These are phyloP conservation scores for Gonocerus acuteangulatus DNA, from an alignment of 2,888 invertebrate species.

Conservation along the genomic window DNA sequence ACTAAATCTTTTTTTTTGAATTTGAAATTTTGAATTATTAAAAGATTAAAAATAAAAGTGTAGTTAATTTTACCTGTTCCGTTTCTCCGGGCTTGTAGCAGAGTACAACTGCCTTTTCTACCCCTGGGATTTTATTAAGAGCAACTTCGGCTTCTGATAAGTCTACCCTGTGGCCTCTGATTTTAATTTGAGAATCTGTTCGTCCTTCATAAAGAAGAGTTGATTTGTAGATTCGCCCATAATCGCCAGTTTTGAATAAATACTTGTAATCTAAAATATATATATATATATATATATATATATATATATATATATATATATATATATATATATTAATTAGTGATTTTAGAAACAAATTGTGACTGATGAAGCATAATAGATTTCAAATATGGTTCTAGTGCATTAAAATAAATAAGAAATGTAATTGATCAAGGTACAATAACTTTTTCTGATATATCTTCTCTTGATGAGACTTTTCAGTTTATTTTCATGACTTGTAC, in stretches of 20 bases:
- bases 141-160: constrained; percentile 74
- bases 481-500: too few relatives aligned
- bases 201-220: constrained; percentile 69
- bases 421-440: too few relatives aligned
- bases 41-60: not conserved
- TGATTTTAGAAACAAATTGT: too few relatives aligned
- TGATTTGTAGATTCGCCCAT: constrained; percentile 62
- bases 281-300: not conserved
- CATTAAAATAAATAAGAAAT: too few relatives aligned
- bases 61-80: constrained; percentile 44
- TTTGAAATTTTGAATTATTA: too few relatives aligned
- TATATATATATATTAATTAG: too few relatives aligned
- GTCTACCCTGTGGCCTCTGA: constrained; percentile 79
- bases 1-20: too few relatives aligned
- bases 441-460: too few relatives aligned
- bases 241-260: constrained; percentile 79
- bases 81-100: constrained; percentile 66
- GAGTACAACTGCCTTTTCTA: constrained; percentile 70
- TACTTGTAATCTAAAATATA: constrained; percentile 53
- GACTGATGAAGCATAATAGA: too few relatives aligned
- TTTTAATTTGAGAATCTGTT: constrained; percentile 77
- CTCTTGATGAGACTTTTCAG: too few relatives aligned
- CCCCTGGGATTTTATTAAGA: constrained; percentile 51
- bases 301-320: too few relatives aligned
- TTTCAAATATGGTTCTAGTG: too few relatives aligned